Evolutionary conservation across 2,113 vertebrate genomes (phyloP).

Genomic region (Mormoops blainvillei): DNA sequence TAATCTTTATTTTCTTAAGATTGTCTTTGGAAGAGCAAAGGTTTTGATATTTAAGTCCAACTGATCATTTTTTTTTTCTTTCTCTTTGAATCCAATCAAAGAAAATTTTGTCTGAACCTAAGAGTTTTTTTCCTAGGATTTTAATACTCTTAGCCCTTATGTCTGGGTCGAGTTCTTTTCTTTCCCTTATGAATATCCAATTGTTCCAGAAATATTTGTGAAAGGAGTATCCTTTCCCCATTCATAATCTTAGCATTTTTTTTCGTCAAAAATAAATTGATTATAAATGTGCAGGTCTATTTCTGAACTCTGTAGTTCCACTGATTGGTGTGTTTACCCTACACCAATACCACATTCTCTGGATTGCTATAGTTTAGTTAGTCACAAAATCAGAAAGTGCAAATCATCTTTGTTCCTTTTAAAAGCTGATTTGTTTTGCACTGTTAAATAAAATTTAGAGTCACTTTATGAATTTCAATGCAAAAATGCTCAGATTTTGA

Average conservation of each 20-base stretch:
- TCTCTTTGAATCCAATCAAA: not conserved
- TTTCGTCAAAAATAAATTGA: not conserved
- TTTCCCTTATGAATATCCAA: not conserved
- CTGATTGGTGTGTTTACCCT: not conserved
- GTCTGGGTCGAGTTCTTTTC: not conserved
- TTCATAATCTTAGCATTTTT: not conserved
- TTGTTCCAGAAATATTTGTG: not conserved
- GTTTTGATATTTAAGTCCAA: not conserved
- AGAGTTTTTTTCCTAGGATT: not conserved
- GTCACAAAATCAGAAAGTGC: not conserved
- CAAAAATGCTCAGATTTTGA: not conserved
- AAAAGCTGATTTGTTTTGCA: not conserved
- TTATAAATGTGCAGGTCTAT: not conserved
- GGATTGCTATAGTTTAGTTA: not conserved
- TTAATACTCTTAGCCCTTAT: not conserved
- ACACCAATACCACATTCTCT: not conserved
- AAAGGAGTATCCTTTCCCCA: not conserved
- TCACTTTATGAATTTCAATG: not conserved
- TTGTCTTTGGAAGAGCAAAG: not conserved
- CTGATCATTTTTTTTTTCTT: not conserved
- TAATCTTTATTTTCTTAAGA: constrained; percentile 5
- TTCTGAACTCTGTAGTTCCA: not conserved
- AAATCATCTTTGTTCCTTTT: not conserved
- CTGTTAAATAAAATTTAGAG: not conserved
- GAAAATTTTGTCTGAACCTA: not conserved